A percentile compares a stretch with the other conserved stretches of the same genome.
phyloP scores from a whole-genome alignment of 1,140 invertebrate genomes.

The Dreissena rostriformis region DNA sequence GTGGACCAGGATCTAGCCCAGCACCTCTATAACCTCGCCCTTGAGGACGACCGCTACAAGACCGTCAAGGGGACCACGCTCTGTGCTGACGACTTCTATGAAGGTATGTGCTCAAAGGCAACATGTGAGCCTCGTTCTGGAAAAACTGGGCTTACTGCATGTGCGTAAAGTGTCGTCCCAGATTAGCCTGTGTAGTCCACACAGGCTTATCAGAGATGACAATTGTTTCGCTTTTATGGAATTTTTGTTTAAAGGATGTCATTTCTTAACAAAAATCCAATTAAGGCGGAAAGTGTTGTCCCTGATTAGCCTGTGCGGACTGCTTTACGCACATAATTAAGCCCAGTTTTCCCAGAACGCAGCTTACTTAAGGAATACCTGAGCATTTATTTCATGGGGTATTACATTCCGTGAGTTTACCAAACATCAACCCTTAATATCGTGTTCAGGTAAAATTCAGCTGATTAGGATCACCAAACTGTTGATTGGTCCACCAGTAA shows the following conservation, averaged over 20 bases:
- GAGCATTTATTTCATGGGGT: too few species aligned
- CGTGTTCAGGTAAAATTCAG: too few species aligned
- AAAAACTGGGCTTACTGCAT: not conserved
- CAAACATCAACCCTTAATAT: too few species aligned
- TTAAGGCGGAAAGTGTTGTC: not conserved
- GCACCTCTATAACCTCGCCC: constrained; percentile 86
- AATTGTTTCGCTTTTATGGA: not conserved
- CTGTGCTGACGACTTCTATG: constrained; percentile 98
- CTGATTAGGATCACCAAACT: too few species aligned
- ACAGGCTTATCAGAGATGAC: not conserved
- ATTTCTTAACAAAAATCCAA: not conserved
- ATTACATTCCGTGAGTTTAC: too few species aligned
- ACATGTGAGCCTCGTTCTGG: not conserved
- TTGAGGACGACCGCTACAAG: constrained; percentile 89
- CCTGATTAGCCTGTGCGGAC: too few species aligned
- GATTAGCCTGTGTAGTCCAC: not conserved
- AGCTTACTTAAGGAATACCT: too few species aligned
- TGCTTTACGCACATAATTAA: too few species aligned
- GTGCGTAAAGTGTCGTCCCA: not conserved
- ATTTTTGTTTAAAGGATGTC: not conserved
- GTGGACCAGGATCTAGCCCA: constrained; percentile 90
- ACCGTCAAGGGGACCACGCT: constrained; percentile 95
- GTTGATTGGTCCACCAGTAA: too few species aligned
- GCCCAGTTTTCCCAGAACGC: too few species aligned
- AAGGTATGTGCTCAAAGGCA: constrained; percentile 85